A percentile compares a stretch with the other conserved stretches of the same genome.
Evolutionary conservation across 2,113 vertebrate species (phyloP).

Genomic region (Varanus komodoensis): DNA sequence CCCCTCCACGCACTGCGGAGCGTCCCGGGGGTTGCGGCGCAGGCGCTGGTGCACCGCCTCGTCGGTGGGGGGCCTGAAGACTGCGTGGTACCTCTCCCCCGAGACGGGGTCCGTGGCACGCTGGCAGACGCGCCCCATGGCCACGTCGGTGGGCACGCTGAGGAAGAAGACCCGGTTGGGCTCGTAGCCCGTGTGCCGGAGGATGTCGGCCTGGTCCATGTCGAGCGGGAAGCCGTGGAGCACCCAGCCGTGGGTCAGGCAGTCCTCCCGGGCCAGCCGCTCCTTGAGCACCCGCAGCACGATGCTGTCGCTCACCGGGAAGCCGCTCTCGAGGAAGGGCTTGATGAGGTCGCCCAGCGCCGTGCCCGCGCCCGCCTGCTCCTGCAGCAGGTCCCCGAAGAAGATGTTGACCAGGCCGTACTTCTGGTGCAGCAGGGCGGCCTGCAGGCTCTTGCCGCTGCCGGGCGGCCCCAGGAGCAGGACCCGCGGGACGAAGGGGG

Average conservation of each 20-base stretch:
- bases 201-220: conserved; percentile 65
- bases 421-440: conserved; percentile 76
- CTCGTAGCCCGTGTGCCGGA: conserved; percentile 62
- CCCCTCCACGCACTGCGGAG: conserved; percentile 41
- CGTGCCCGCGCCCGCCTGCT: conserved; percentile 71
- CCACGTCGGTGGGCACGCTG: conserved; percentile 77
- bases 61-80: conserved; percentile 73
- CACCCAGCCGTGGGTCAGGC: conserved; percentile 69
- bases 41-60: conserved; percentile 73
- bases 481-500: conserved; percentile 78
- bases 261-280: conserved; percentile 76
- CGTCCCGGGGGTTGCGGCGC: conserved; percentile 69
- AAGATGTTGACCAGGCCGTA: conserved; percentile 79
- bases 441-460: conserved; percentile 81
- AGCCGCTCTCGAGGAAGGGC: conserved; percentile 67
- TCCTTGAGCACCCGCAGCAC: conserved; percentile 75
- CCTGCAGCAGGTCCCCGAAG: conserved; percentile 75
- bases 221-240: conserved; percentile 74
- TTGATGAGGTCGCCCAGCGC: conserved; percentile 73
- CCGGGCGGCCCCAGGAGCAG: conserved; percentile 82
- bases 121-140: conserved; percentile 76
- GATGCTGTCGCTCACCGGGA: conserved; percentile 74
- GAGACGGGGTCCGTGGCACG: conserved; percentile 77
- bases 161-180: conserved; percentile 86
- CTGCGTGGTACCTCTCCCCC: conserved; percentile 78